Percentiles rank a stretch among this genome's conserved stretches.
These are phyloP conservation scores for Syngnathus scovelli DNA, from an alignment of 2,113 vertebrate genomes.

Conservation along the genomic window DNA sequence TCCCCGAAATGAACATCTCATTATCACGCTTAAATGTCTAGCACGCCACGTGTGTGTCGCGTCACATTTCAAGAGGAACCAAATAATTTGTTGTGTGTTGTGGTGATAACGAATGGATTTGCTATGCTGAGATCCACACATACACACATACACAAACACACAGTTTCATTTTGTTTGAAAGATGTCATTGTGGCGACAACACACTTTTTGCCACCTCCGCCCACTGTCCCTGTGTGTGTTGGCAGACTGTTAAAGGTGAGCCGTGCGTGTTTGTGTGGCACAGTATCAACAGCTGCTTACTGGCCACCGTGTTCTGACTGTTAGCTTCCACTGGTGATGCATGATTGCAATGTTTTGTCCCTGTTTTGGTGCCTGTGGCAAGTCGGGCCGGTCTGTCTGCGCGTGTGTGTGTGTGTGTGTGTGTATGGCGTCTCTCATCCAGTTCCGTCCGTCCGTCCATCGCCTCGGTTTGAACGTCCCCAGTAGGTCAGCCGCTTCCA, in stretches of 20 bases:
- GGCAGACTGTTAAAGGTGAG: conserved; percentile 38
- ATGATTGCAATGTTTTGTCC: conserved; percentile 56
- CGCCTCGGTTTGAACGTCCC: neutral
- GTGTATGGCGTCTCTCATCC: conserved; percentile 54
- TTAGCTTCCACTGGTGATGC: conserved; percentile 63
- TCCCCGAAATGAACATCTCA: conserved; percentile 41
- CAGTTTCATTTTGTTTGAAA: conserved; percentile 3
- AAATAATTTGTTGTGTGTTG: conserved; percentile 36
- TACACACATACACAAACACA: conserved; percentile 25
- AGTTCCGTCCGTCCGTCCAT: neutral
- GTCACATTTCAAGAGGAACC: conserved; percentile 28
- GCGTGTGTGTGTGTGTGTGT: conserved; percentile 44
- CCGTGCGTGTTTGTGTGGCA: conserved; percentile 40
- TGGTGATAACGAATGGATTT: conserved; percentile 43
- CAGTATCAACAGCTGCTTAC: conserved; percentile 46
- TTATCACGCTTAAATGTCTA: conserved; percentile 42
- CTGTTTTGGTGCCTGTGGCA: conserved; percentile 41
- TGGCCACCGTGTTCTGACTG: conserved; percentile 53
- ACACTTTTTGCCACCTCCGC: conserved; percentile 42
- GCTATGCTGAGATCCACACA: conserved; percentile 32
- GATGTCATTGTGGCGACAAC: conserved; percentile 37
- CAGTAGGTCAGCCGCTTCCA: neutral
- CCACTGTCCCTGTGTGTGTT: conserved; percentile 50
- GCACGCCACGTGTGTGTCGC: conserved; percentile 39
- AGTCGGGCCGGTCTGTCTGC: conserved; percentile 37